Base-by-base conservation (phyloP, 2,113 vertebrate species). In the Scophthalmus maximus region DNA sequence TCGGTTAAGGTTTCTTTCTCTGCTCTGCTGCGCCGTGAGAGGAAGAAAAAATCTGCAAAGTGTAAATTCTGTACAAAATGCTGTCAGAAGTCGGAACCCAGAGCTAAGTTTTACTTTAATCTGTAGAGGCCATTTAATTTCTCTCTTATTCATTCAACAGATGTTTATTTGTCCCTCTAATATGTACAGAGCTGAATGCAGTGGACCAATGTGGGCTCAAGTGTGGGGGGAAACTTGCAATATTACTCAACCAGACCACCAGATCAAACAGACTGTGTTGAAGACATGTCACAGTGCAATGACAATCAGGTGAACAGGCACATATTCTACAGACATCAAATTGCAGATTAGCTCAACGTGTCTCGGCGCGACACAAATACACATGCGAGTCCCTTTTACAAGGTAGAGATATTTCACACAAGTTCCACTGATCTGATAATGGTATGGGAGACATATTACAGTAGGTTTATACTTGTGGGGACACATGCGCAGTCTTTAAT, bases 1-100 rank as follows among this genome's bases (percentile, higher is more conserved):
- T 77, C 73, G 67, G 50, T 76, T 78, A 68, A 68, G 23, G 44
- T 59, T 50, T 87, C 61, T 57, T 51, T 71, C 47, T 85, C 64
- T 51, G 55, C 82, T 80, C 72, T 85, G 63, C 68, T 88, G 78
- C 52, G 5, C 34, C 79, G 65, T 80, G 69, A 61, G 70, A 69
- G 73, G 60, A 80, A 65, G 57, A 17, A 65, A 26, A 23, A 73
- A 81, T 77, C 56, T 77, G 79, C 47, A 75, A 76, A 34, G 79
- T 96, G 93, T 96, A 95, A 94, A 95, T 95, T 92, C 77, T 95
- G 93, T 96, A 95, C 90, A 93, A 94, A 93, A 94, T 89, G 92
- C 93, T 90, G 87, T 92, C 78, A 80, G 65, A 91, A 74, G 92
- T 88, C 89, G 91, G 85, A 91, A 85, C 92, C 89, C 86, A 91